Conservation (phyloP, 2,113 vertebrate species). For the Lates calcarifer region DNA sequence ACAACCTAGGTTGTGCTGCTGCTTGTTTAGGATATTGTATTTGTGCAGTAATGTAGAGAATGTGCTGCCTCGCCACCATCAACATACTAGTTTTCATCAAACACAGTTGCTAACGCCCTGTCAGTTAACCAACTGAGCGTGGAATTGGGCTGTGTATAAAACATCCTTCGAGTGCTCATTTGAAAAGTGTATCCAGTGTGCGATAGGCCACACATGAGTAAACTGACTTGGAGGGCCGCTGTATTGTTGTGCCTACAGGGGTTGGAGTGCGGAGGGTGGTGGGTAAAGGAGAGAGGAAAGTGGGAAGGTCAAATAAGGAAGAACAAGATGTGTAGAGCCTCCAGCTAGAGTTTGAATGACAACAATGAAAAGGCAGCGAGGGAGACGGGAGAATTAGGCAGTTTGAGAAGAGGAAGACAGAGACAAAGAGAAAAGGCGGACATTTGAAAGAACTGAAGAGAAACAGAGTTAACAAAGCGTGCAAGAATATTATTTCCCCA, state of each 20-base stretch:
- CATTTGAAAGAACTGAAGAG: slow-evolving; percentile 29
- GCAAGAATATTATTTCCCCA: slow-evolving; percentile 59
- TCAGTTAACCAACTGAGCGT: slow-evolving; percentile 55
- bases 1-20: neutral
- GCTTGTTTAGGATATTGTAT: neutral
- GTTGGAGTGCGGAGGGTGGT: neutral
- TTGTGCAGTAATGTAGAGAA: neutral
- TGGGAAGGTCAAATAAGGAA: slow-evolving; percentile 47
- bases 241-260: neutral
- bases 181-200: slow-evolving; percentile 47
- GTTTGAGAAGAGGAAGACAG: slow-evolving; percentile 30
- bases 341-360: slow-evolving; percentile 26
- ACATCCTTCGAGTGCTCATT: slow-evolving; percentile 52
- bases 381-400: slow-evolving; percentile 5
- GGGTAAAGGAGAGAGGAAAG: neutral
- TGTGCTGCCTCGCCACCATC: neutral
- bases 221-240: slow-evolving; percentile 27
- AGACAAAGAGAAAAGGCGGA: slow-evolving; percentile 28
- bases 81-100: slow-evolving; percentile 8
- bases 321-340: slow-evolving; percentile 1
- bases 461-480: slow-evolving; percentile 60
- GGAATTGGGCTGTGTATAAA: slow-evolving; percentile 52
- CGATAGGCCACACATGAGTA: slow-evolving; percentile 51
- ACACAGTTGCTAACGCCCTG: slow-evolving; percentile 27
- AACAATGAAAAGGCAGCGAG: slow-evolving; percentile 12